phyloP scores from a whole-genome alignment of 2,888 invertebrate genomes.

The Eupeodes luniger region DNA sequence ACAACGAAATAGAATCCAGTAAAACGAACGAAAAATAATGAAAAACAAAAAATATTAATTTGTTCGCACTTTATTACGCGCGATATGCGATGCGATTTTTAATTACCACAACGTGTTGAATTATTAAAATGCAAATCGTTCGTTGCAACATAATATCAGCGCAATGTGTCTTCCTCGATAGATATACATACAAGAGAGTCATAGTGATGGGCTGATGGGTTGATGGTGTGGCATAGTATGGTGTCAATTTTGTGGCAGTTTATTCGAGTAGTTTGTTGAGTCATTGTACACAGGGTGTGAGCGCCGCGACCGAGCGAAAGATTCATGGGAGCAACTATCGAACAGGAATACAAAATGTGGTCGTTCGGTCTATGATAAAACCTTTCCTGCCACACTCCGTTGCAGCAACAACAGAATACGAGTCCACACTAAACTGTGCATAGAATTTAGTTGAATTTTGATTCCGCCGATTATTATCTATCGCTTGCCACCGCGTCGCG shows the following conservation, averaged over 20 bases:
- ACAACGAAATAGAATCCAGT: slow-evolving; percentile 7
- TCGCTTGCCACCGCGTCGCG: neutral
- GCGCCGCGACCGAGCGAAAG: neutral
- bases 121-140: slow-evolving; percentile 69
- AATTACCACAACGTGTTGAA: slow-evolving; percentile 72
- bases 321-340: slow-evolving; percentile 65
- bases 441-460: slow-evolving; percentile 33
- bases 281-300: too few species aligned
- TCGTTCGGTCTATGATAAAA: neutral
- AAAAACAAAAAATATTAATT: slow-evolving; percentile 8
- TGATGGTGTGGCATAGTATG: neutral
- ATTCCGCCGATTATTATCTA: slow-evolving; percentile 36
- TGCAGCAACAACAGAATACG: too few species aligned
- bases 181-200: too few species aligned
- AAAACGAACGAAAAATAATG: slow-evolving; percentile 36
- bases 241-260: slow-evolving; percentile 27
- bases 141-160: slow-evolving; percentile 37
- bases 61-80: slow-evolving; percentile 59
- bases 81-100: slow-evolving; percentile 71
- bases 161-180: slow-evolving; percentile 72
- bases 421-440: too few species aligned
- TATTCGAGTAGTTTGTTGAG: neutral
- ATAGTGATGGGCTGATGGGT: too few species aligned
- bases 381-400: neutral
- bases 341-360: slow-evolving; percentile 54